A percentile compares a stretch with the other conserved stretches of the same genome.
Conservation (phyloP, 23 tunicate species). For the Oikopleura vanhoeffeni region DNA sequence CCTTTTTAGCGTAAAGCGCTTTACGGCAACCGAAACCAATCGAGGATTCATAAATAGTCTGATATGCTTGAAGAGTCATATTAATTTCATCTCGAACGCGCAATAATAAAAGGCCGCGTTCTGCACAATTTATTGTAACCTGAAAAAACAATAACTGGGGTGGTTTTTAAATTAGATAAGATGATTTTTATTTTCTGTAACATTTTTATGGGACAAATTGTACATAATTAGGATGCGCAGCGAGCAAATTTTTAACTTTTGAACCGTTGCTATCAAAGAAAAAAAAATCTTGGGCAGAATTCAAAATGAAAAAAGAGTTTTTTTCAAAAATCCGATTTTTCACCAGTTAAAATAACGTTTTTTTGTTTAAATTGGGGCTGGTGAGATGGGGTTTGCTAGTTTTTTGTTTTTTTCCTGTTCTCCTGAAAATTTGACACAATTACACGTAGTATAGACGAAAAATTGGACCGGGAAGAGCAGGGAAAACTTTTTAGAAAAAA, state of each 20-base stretch:
- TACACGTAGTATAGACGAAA: too few species aligned
- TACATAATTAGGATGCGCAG: not conserved
- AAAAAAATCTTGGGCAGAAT: too few species aligned
- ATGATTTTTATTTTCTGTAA: not conserved
- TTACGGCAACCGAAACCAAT: slow-evolving; percentile 96
- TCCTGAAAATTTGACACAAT: too few species aligned
- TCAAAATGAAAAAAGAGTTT: too few species aligned
- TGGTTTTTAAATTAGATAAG: not conserved
- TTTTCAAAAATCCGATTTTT: too few species aligned
- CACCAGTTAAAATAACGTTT: not conserved
- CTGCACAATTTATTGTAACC: slow-evolving; percentile 99
- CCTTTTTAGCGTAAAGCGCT: slow-evolving; percentile 89
- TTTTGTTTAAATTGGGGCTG: too few species aligned
- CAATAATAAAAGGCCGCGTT: slow-evolving; percentile 65
- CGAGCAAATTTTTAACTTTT: not conserved
- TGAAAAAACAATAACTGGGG: slow-evolving; percentile 23
- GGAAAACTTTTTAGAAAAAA: too few species aligned
- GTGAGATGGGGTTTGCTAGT: too few species aligned
- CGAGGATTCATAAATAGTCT: slow-evolving; percentile 85
- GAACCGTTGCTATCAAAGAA: too few species aligned
- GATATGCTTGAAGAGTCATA: slow-evolving; percentile 96
- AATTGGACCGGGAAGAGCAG: too few species aligned
- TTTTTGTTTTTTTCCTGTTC: too few species aligned
- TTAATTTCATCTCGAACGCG: slow-evolving; percentile 94
- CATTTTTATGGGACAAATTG: not conserved